Evolutionary conservation across 2,888 invertebrate genomes (phyloP).

Genomic region (Drosophila anomalata): DNA sequence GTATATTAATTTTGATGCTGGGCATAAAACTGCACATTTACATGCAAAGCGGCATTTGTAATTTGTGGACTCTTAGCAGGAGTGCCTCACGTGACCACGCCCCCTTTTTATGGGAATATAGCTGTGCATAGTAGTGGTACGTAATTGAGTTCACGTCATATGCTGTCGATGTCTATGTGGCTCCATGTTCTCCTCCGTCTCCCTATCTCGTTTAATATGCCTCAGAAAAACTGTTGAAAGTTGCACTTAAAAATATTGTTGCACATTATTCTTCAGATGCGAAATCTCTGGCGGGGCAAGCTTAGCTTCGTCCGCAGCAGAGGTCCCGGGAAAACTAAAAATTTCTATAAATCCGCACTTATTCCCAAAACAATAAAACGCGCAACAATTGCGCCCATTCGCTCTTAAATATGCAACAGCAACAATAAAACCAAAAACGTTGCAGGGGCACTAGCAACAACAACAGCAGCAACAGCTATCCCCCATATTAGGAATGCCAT

Average conservation of each 20-base stretch:
- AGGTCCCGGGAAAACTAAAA: constrained; percentile 45
- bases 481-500: constrained; percentile 72
- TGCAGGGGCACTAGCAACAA: constrained; percentile 1
- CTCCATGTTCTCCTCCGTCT: background rate
- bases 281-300: constrained; percentile 23
- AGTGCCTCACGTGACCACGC: constrained; percentile 50
- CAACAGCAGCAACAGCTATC: constrained; percentile 34
- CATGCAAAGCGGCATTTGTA: constrained; percentile 72
- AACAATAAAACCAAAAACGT: constrained; percentile 12
- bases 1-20: constrained; percentile 75
- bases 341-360: constrained; percentile 76
- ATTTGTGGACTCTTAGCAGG: constrained; percentile 68
- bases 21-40: constrained; percentile 70
- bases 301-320: constrained; percentile 30
- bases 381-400: constrained; percentile 74
- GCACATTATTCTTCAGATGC: constrained; percentile 32
- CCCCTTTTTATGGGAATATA: constrained; percentile 33
- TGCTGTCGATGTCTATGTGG: constrained; percentile 40
- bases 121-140: constrained; percentile 21
- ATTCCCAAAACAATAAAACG: constrained; percentile 78
- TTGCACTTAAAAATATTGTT: constrained; percentile 64
- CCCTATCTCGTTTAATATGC: constrained; percentile 10
- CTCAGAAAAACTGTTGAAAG: constrained; percentile 32
- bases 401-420: constrained; percentile 73
- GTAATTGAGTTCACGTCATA: constrained; percentile 72